Base-by-base conservation (phyloP, 2,113 vertebrate species). In the Syngnathus typhle region DNA sequence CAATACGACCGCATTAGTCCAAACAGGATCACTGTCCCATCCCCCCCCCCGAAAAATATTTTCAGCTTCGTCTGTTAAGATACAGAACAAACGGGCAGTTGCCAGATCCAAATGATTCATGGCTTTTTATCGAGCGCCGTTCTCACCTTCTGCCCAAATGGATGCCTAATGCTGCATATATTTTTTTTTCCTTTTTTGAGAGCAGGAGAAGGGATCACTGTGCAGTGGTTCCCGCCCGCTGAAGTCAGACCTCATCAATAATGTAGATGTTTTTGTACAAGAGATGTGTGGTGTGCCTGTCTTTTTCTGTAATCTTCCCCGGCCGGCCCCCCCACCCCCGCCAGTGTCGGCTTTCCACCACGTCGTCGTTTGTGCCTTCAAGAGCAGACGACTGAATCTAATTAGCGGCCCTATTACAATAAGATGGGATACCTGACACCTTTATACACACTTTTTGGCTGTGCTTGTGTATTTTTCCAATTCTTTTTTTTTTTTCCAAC, bases 341-440 rank as follows among this genome's bases (percentile, higher is more conserved):
- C 68, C 70, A 67, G 89, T 88, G 79, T 92, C 87, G 76, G 69
- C 82, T 91, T 89, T 85, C 88, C 75, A 72, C 88, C 75, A 72
- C 67, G 78, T 65, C 75, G 78, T 77, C 86, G 79, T 87, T 73
- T 75, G 73, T 44, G 67, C 70, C 81, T 76, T 70, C 79, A 84
- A 68, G 81, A 85, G 86, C 83, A 86, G 84, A 88, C 85, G 77
- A 88, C 86, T 85, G 81, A 81, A 88, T 89, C 87, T 88, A 88
- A 90, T 90, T 88, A 85, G 85, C 75, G 69, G 68, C 72, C 79
- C 84, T 91, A 89, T 88, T 81, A 88, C 88, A 90, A 91, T 88
- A 87, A 88, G 84, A 75, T 58, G 64, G 68, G 88, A 86, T 88
- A 90, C 80, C 78, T 82, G 85, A 91, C 86, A 46, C 44, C 16